These are phyloP conservation scores for Hydraecia micacea DNA, from an alignment of 2,888 invertebrate genomes.

Conservation along the genomic window DNA sequence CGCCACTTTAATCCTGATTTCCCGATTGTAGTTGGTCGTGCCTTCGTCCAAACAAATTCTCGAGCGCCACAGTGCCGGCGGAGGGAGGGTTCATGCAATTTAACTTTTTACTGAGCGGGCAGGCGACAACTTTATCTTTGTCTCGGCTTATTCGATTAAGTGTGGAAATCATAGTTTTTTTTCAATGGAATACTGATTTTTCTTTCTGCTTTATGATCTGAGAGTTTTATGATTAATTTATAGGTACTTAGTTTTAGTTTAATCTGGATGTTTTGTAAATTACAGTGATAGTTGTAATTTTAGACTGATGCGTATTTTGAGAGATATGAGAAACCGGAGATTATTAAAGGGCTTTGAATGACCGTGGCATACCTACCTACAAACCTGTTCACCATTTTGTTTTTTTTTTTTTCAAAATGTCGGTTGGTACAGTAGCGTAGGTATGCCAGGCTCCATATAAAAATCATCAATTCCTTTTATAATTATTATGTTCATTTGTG, in stretches of 20 bases:
- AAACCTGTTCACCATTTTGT: not conserved
- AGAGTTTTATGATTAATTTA: not conserved
- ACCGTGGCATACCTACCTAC: not conserved
- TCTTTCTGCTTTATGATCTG: slow-evolving; percentile 15
- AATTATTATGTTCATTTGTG: not conserved
- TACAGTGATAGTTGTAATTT: not conserved
- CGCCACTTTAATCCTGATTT: slow-evolving; percentile 53
- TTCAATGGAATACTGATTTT: slow-evolving; percentile 33
- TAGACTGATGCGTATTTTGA: not conserved
- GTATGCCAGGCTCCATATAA: not conserved
- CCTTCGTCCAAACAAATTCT: slow-evolving; percentile 70
- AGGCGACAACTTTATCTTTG: slow-evolving; percentile 77
- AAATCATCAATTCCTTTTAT: not conserved
- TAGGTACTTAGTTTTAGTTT: not conserved
- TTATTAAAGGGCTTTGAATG: not conserved
- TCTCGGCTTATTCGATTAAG: slow-evolving; percentile 78
- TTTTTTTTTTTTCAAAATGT: not conserved
- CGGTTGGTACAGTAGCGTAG: not conserved
- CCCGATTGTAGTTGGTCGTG: slow-evolving; percentile 60
- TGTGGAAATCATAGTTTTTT: slow-evolving; percentile 70
- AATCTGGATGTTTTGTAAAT: not conserved
- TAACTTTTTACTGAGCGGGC: slow-evolving; percentile 80
- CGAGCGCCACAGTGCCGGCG: slow-evolving; percentile 54
- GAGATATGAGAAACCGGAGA: not conserved
- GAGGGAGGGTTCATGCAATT: slow-evolving; percentile 76